phyloP scores from a whole-genome alignment of 53 echinoderm and acorn worm genomes.

The Luidia sarsii region DNA sequence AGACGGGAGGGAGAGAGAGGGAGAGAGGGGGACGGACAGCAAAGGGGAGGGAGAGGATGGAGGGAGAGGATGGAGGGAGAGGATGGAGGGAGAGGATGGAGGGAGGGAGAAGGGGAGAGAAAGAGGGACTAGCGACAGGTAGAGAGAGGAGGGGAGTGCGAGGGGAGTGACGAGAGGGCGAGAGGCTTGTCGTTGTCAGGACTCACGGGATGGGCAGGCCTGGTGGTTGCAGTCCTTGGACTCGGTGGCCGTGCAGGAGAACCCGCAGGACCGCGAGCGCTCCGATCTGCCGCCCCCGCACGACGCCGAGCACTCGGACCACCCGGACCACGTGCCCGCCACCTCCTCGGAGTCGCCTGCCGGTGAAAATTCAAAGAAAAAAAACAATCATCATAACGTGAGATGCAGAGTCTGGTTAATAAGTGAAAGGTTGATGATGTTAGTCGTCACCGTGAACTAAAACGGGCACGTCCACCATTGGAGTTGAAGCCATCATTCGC shows the following conservation, averaged over 20 bases:
- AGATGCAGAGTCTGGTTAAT: not conserved
- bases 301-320: conserved; percentile 75
- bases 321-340: conserved; percentile 65
- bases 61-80: too few species aligned
- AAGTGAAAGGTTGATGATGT: not conserved
- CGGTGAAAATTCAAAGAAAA: not conserved
- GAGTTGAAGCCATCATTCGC: too few species aligned
- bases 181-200: too few species aligned
- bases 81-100: too few species aligned
- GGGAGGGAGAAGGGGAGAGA: too few species aligned
- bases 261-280: conserved; percentile 70
- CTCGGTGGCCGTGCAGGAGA: conserved; percentile 76
- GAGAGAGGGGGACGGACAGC: too few species aligned
- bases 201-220: conserved; percentile 77
- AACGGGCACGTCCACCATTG: too few species aligned
- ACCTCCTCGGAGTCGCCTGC: conserved; percentile 29
- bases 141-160: too few species aligned
- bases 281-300: conserved; percentile 83
- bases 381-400: not conserved
- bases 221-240: conserved; percentile 76
- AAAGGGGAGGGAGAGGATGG: too few species aligned
- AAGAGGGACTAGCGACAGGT: too few species aligned
- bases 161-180: too few species aligned
- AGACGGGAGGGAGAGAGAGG: too few species aligned
- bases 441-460: not conserved